Evolutionary conservation across 2,113 vertebrate genomes (phyloP).

Genomic region (Oostethus manadensis): DNA sequence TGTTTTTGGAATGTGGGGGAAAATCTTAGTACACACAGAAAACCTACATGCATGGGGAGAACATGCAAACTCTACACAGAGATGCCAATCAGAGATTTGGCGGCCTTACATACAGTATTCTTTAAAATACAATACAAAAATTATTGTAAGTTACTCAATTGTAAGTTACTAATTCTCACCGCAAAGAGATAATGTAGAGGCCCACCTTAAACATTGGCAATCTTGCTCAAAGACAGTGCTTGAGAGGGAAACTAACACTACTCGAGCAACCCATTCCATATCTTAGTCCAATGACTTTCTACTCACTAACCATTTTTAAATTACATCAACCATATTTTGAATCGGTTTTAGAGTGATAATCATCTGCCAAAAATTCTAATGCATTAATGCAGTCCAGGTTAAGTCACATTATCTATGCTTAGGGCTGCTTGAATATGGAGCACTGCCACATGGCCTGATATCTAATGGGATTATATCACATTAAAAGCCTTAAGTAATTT

Average conservation of each 20-base stretch:
- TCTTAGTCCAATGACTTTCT: neutral
- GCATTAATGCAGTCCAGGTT: constrained; percentile 10
- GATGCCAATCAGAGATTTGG: too few species aligned
- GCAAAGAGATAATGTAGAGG: neutral
- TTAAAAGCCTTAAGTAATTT: constrained; percentile 39
- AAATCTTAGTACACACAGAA: too few species aligned
- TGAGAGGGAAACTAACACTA: too few species aligned
- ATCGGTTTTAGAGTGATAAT: constrained; percentile 22
- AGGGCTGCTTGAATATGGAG: constrained; percentile 26
- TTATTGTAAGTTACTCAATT: neutral
- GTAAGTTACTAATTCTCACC: neutral
- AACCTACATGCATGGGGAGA: too few species aligned
- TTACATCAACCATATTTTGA: constrained; percentile 30
- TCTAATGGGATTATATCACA: constrained; percentile 35
- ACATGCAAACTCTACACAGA: too few species aligned
- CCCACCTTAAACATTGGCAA: too few species aligned
- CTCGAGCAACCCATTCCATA: too few species aligned
- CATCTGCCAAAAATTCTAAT: neutral
- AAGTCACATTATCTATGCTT: constrained; percentile 47
- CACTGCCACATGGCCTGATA: constrained; percentile 44
- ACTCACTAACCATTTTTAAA: neutral
- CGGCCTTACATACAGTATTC: too few species aligned
- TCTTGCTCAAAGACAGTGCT: too few species aligned
- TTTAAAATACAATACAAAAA: too few species aligned
- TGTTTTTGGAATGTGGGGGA: too few species aligned